phyloP scores from a whole-genome alignment of 2,797 vertebrate genomes.

The Acomys russatus region DNA sequence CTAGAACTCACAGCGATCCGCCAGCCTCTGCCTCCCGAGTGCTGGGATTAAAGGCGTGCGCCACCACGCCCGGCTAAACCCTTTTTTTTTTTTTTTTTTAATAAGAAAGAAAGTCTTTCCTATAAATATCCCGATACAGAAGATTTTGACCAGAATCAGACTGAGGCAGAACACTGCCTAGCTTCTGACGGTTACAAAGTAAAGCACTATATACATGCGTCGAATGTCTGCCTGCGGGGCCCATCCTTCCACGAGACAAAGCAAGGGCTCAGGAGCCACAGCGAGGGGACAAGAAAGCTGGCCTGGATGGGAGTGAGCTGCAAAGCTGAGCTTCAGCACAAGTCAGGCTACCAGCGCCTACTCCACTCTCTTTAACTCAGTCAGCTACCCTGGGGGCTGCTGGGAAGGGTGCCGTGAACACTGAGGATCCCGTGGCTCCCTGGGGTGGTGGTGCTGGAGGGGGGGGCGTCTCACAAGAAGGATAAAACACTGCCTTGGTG shows the following conservation, averaged over 20 bases:
- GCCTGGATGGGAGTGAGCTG: not conserved
- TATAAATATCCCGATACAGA: not conserved
- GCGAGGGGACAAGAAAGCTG: not conserved
- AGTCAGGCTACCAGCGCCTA: not conserved
- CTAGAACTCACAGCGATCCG: no score
- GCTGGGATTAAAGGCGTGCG: no score
- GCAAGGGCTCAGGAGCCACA: not conserved
- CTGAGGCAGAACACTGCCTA: not conserved
- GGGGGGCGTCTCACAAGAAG: not conserved
- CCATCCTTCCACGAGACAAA: accelerated
- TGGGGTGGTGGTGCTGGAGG: no score
- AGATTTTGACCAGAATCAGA: constrained; percentile 7
- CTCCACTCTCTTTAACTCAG: not conserved
- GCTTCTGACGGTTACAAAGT: not conserved
- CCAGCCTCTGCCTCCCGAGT: no score
- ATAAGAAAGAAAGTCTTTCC: not conserved
- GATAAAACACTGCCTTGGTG: not conserved
- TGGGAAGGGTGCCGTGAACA: not conserved
- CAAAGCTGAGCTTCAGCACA: not conserved
- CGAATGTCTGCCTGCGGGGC: not conserved
- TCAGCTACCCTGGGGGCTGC: accelerated
- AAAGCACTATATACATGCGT: accelerated
- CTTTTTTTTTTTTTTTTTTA: not conserved
- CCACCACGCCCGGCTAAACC: no score
- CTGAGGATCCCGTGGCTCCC: not conserved